Base-by-base conservation (phyloP, 2,888 invertebrate genomes). In the Acleris holmiana region DNA sequence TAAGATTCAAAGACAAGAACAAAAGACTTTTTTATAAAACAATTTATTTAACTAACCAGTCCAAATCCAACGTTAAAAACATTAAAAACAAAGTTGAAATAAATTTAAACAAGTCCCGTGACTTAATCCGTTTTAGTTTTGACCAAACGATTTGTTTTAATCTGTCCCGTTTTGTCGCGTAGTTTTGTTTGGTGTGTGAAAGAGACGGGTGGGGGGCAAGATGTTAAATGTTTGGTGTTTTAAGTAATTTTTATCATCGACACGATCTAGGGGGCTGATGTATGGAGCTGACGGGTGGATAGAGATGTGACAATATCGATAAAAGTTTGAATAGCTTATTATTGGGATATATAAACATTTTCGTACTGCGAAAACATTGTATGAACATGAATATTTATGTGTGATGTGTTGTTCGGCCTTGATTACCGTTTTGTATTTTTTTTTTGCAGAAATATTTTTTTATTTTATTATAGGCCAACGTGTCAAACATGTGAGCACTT, bases 221-320 rank as follows among this genome's bases (percentile, higher is more conserved):
- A 85, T 83, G 89, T 88, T 89, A 89, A 90, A 91, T 89, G 89
- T 85, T 86, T 88, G 88, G 89, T 89, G 90, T 89, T 91, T 89
- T 91, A 91, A 91, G 91, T 91, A 91, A 90, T 91, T 90, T 90
- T 91, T 91, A 91, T 92, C 92, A 82, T 86, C 83, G 87, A 89
- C 91, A 91, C 91, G 84, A 91, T 91, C 91, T 76, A 84, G 72
- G 82, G 87, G 89, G 87, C 86, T 91, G 90, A 91, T 89, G 85
- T 88, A 91, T 90, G 85, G 83, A 87, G 83, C 76, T 85, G 87
- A 83, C 83, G 84, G 79, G 78, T 78, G 74, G 70, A 69, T 75
- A 89, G 89, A 78, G 89, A 78, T 83, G 89, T 73, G 71, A 47
- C 54, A 68, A 58, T 77, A 73, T 84, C 79, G 82, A 83, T 81